Evolutionary conservation across 2,113 vertebrate species (phyloP).

Genomic region (Saccopteryx leptura): DNA sequence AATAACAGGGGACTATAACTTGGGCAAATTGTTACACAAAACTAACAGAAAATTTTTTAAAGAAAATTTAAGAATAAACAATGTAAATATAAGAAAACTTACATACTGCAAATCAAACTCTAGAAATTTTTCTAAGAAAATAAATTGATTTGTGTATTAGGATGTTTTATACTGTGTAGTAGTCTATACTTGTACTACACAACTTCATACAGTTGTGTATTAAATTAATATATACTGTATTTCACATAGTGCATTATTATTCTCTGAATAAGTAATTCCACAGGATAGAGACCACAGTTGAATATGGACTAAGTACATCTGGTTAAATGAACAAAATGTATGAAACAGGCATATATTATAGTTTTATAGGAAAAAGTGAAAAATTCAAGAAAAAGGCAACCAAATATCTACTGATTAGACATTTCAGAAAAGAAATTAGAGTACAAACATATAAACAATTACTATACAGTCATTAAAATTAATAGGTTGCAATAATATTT

Average conservation of each 20-base stretch:
- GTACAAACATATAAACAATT: neutral
- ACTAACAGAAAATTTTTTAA: neutral
- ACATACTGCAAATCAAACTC: neutral
- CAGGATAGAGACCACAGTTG: neutral
- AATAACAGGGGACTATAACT: neutral
- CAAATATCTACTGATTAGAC: neutral
- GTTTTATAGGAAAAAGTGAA: neutral
- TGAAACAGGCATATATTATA: neutral
- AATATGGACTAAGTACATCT: neutral
- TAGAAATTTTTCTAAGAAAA: constrained; percentile 20
- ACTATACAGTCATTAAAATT: neutral
- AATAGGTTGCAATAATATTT: neutral
- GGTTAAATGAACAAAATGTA: neutral
- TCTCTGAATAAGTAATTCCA: neutral
- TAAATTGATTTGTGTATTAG: neutral
- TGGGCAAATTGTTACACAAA: neutral
- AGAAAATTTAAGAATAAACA: neutral
- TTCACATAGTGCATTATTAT: neutral
- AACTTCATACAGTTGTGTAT: neutral
- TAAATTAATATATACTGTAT: neutral
- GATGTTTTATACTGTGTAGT: neutral
- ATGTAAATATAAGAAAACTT: neutral
- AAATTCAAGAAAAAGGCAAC: neutral
- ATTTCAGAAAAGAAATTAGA: neutral
- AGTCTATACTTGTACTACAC: neutral